Evolutionary conservation across 2,113 vertebrate species (phyloP), one percentile per base, ranked within the genome.

Genomic region (Choloepus hoffmanni): DNA sequence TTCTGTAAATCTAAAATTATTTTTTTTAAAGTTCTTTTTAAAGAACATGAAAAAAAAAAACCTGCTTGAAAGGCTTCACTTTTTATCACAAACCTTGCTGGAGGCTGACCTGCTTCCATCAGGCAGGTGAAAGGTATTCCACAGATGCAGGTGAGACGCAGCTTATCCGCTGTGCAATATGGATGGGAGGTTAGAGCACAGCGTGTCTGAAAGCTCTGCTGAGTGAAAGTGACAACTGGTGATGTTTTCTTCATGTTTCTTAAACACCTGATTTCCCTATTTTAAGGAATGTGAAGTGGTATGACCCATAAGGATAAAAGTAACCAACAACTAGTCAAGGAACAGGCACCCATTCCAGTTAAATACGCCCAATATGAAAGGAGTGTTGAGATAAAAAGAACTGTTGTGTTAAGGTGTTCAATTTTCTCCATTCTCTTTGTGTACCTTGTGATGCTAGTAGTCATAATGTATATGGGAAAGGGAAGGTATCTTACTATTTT

Each of bases 191-290:
- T 74, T 18, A 82, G 45, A 91, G 79, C 53, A 14, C 45, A 72
- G 40, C 90, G 45, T 94, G 55, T 88, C 73, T 92, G 65, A 65
- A 53, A 73, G 67, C 58, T 91, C 84, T 12, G 2, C 88, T 63
- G 86, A 65, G 77, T 36, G 65, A 5, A 81, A 73, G 82, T 82
- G 93, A 94, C 82, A 92, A 60, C n/a, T 85, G 85, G 33, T 28
- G 15, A 92, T 50, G 43, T 15, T 87, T 40, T 7, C 48, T 94
- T 62, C 55, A 45, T 45, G 24, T 77, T 91, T 92, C 48, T 96
- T 96, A 92, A 92, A 90, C 63, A 91, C 74, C 10, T 90, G n/a
- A 21, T 43, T 86, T 89, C 92, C 28, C 92, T 84, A 53, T 86
- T 84, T 72, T 89, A 67, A 85, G 36, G 13, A 87, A 90, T 84